Percentiles rank a stretch among this genome's conserved stretches.
These are phyloP conservation scores for Eupithecia insigniata DNA, from an alignment of 2,888 invertebrate genomes.

Conservation along the genomic window DNA sequence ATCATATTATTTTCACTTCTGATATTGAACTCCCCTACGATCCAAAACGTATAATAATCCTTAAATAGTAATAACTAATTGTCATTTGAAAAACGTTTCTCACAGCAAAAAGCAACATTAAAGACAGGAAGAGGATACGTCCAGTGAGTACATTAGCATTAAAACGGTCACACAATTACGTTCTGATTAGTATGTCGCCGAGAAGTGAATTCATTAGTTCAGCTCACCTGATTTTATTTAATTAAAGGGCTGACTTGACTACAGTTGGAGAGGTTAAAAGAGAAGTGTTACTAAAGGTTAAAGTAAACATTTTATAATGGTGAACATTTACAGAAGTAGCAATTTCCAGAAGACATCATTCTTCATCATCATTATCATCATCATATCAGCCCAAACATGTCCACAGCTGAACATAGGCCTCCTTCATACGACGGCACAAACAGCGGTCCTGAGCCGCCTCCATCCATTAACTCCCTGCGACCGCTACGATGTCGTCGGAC, in stretches of 20 bases:
- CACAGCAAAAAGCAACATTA: constrained; percentile 21
- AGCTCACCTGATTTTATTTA: constrained; percentile 84
- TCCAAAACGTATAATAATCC: not conserved
- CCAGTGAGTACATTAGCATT: constrained; percentile 67
- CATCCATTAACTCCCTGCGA: too few relatives aligned
- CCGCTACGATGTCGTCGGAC: too few relatives aligned
- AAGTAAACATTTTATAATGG: not conserved
- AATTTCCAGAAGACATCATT: too few relatives aligned
- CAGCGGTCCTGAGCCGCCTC: too few relatives aligned
- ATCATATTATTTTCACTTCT: not conserved
- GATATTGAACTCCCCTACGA: not conserved
- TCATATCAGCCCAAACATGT: too few relatives aligned
- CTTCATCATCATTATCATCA: too few relatives aligned
- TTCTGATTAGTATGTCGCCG: constrained; percentile 79
- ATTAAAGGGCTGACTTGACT: constrained; percentile 61
- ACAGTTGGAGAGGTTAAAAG: constrained; percentile 19
- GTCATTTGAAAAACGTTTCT: constrained; percentile 27
- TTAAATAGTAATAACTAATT: constrained; percentile 3
- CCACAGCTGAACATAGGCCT: too few relatives aligned
- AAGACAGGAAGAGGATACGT: constrained; percentile 58
- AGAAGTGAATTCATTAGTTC: constrained; percentile 83
- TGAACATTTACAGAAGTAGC: too few relatives aligned
- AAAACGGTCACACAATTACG: constrained; percentile 82
- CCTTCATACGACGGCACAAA: too few relatives aligned
- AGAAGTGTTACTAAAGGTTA: not conserved